A percentile compares a stretch with the other conserved stretches of the same genome.
phyloP scores from a whole-genome alignment of 2,113 vertebrate species.

The Catagonus wagneri region DNA sequence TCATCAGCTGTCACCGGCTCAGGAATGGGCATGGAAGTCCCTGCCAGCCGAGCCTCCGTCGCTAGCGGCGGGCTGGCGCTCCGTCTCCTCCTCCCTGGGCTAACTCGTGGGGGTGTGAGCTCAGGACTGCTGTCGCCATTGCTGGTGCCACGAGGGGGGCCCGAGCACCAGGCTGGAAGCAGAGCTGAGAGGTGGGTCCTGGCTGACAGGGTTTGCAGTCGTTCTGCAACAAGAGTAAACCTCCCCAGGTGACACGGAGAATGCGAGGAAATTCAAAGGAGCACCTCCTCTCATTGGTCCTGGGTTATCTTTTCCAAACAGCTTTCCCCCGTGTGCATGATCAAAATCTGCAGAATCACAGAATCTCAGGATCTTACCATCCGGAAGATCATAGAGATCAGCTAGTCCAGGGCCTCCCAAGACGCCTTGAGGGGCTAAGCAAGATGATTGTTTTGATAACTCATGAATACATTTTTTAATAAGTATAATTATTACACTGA shows the following conservation, averaged over 20 bases:
- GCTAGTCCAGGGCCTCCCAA: background rate
- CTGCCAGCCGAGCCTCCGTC: background rate
- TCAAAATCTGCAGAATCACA: background rate
- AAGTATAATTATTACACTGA: background rate
- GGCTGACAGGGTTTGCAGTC: background rate
- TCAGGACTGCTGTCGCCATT: background rate
- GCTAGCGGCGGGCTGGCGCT: background rate
- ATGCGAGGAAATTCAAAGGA: constrained; percentile 13
- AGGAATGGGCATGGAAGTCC: background rate
- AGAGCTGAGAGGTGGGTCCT: background rate
- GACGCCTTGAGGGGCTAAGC: background rate
- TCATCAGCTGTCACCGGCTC: background rate
- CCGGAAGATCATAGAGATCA: background rate
- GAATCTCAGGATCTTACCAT: background rate
- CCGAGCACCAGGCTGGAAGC: background rate
- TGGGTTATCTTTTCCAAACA: background rate
- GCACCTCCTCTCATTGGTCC: background rate
- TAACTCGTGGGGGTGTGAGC: background rate
- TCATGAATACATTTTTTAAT: constrained; percentile 46
- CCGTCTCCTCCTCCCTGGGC: background rate
- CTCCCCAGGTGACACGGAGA: background rate
- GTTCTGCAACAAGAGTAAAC: background rate
- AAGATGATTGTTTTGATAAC: background rate
- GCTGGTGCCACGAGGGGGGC: background rate
- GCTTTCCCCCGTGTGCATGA: background rate